Evolutionary conservation across 2,113 vertebrate genomes (phyloP).

Genomic region (Ursus arctos): DNA sequence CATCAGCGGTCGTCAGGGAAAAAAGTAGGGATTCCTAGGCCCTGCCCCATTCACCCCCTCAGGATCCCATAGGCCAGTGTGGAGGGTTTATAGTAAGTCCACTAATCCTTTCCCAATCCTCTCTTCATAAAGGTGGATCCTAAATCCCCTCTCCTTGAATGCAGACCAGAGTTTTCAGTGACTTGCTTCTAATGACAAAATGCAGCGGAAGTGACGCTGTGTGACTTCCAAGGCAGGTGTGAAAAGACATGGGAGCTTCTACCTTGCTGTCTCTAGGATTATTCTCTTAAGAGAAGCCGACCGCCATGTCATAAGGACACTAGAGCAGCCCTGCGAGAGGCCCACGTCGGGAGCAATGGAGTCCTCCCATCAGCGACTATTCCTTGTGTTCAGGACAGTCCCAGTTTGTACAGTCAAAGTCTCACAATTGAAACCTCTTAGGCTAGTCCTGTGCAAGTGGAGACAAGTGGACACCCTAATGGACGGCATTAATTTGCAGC

Average conservation of each 20-base stretch:
- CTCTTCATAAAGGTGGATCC: background rate
- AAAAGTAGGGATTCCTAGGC: background rate
- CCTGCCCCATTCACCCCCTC: background rate
- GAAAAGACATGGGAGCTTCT: background rate
- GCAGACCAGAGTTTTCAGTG: background rate
- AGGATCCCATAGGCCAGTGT: background rate
- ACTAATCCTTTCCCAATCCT: background rate
- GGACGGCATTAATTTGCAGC: background rate
- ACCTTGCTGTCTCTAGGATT: background rate
- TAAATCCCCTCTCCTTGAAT: background rate
- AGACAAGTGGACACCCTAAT: background rate
- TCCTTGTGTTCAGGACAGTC: background rate
- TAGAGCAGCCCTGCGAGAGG: background rate
- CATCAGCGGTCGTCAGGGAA: too few species aligned
- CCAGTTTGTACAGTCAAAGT: background rate
- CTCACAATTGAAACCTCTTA: background rate
- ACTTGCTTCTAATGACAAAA: background rate
- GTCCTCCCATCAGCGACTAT: background rate
- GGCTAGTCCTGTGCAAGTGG: background rate
- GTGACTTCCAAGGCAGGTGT: background rate
- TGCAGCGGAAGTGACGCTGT: background rate
- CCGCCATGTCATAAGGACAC: background rate
- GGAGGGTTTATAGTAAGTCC: background rate
- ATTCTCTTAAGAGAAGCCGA: rapidly evolving
- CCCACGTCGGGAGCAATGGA: background rate